Evolutionary conservation across 2,113 vertebrate genomes (phyloP).

Genomic region (Oryctolagus cuniculus): DNA sequence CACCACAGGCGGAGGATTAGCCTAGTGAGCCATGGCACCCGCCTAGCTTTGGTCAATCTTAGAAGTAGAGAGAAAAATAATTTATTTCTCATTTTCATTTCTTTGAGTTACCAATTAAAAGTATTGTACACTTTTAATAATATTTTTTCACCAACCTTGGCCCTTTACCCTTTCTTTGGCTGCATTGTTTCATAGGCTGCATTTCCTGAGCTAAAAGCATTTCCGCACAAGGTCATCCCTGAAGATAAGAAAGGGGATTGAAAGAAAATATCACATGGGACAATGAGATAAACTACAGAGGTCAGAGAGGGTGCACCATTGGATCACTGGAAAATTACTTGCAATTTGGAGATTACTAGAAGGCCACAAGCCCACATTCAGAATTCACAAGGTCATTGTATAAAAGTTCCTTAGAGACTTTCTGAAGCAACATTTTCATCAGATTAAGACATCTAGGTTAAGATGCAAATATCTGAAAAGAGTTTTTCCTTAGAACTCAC

Average conservation of each 20-base stretch:
- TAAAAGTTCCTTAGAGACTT: background rate
- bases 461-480: background rate
- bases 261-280: background rate
- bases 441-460: background rate
- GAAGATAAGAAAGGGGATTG: background rate
- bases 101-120: background rate
- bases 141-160: background rate
- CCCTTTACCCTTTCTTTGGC: background rate
- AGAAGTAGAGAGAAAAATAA: background rate
- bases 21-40: no score
- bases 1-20: no score
- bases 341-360: background rate
- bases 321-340: constrained; percentile 24
- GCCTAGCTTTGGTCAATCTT: background rate
- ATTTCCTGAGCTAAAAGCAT: background rate
- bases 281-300: background rate
- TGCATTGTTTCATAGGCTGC: background rate
- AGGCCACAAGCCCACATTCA: background rate
- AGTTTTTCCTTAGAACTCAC: background rate
- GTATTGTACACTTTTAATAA: background rate
- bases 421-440: background rate
- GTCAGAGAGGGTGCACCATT: background rate
- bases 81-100: background rate
- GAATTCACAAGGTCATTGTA: background rate
- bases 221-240: background rate